These are phyloP conservation scores for Hypsopygia costalis DNA, from an alignment of 2,888 invertebrate genomes.

Conservation along the genomic window DNA sequence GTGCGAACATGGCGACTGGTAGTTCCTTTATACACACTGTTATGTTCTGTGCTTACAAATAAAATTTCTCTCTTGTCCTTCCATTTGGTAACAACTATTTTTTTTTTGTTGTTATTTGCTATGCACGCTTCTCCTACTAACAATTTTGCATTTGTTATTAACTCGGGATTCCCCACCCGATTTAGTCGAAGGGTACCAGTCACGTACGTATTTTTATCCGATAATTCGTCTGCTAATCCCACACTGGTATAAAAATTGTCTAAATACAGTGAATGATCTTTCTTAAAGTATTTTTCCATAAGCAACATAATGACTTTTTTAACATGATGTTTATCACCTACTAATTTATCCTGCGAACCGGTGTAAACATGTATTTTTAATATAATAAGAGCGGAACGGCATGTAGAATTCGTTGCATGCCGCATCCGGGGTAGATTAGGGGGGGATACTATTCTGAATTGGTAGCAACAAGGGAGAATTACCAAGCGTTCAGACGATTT, in stretches of 20 bases:
- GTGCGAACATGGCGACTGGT: conserved; percentile 24
- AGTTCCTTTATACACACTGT: conserved; percentile 22
- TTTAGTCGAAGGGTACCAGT: conserved; percentile 23
- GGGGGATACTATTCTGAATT: no score
- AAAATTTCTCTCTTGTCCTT: conserved; percentile 22
- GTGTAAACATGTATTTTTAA: conserved; percentile 18
- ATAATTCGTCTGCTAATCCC: conserved; percentile 20
- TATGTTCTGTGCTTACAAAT: conserved; percentile 24
- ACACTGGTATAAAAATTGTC: conserved; percentile 23
- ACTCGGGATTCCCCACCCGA: conserved; percentile 17
- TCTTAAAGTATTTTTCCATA: conserved; percentile 19
- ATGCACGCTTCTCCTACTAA: conserved; percentile 18
- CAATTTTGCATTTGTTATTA: conserved; percentile 5
- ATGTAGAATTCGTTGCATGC: no score
- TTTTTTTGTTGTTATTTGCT: conserved; percentile 22
- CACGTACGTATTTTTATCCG: conserved; percentile 20
- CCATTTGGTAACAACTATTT: conserved; percentile 21
- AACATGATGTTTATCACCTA: conserved; percentile 10
- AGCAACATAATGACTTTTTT: conserved; percentile 18
- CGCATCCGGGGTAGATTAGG: no score
- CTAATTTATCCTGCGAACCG: conserved; percentile 13
- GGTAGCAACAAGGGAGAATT: no score
- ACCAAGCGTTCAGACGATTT: no score
- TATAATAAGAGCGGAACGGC: no score
- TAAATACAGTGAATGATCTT: conserved; percentile 20